Percentiles rank a stretch among this genome's conserved stretches.
These are phyloP conservation scores for Atta cephalotes DNA, from an alignment of 1,140 invertebrate genomes.

Conservation along the genomic window DNA sequence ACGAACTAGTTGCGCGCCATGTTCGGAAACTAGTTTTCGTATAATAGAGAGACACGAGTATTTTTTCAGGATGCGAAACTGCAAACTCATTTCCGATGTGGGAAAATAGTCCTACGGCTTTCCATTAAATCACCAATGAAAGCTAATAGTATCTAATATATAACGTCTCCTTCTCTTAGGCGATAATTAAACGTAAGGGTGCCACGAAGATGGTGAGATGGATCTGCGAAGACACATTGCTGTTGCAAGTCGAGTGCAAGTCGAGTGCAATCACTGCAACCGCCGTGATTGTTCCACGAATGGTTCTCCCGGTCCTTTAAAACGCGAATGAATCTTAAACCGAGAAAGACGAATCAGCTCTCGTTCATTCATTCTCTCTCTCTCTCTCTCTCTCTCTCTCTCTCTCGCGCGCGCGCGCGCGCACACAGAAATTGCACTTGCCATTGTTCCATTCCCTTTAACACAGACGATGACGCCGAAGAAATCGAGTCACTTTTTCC, in stretches of 20 bases:
- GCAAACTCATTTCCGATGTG: conserved; percentile 33
- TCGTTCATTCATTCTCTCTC: neutral
- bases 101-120: conserved; percentile 12
- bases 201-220: neutral
- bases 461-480: neutral
- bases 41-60: conserved; percentile 33
- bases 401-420: neutral
- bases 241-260: conserved; percentile 10
- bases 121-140: conserved; percentile 21
- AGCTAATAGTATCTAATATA: conserved; percentile 14
- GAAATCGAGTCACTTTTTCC: conserved; percentile 27
- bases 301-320: neutral
- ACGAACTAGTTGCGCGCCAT: conserved; percentile 69
- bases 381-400: neutral
- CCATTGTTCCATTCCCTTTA: conserved; percentile 37
- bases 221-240: neutral
- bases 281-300: conserved; percentile 41
- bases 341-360: conserved; percentile 3
- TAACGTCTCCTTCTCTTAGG: neutral
- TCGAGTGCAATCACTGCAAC: neutral
- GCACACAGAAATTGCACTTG: conserved; percentile 27
- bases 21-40: conserved; percentile 68
- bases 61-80: conserved; percentile 32
- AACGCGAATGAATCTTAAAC: neutral
- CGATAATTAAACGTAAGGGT: neutral